These are phyloP conservation scores for Bombus confusus DNA, from an alignment of 1,140 invertebrate species.

Conservation along the genomic window DNA sequence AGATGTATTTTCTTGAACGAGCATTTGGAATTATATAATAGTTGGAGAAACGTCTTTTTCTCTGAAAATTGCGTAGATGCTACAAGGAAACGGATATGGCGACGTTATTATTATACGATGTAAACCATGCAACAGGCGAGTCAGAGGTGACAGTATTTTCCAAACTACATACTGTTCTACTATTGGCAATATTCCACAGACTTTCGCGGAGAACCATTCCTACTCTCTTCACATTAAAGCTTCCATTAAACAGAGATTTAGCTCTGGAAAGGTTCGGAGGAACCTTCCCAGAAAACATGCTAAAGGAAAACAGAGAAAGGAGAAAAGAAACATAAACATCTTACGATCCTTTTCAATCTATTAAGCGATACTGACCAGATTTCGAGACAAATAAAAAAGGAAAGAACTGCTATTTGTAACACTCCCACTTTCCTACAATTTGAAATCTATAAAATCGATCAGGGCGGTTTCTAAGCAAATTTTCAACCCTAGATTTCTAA, in stretches of 20 bases:
- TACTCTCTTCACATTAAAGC: background rate
- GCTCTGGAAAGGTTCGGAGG: background rate
- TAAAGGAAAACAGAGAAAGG: background rate
- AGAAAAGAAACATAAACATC: background rate
- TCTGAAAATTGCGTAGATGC: no score
- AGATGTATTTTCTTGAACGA: no score
- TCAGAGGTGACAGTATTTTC: background rate
- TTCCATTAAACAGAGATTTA: background rate
- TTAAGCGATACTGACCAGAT: background rate
- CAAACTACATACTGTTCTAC: background rate
- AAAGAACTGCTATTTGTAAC: background rate
- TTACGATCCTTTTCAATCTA: background rate
- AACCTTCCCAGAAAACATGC: background rate
- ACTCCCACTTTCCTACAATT: background rate
- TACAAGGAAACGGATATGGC: no score
- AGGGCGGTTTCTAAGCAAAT: no score
- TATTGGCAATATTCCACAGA: conserved; percentile 2
- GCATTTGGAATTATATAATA: no score
- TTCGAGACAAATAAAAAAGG: background rate
- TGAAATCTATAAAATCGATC: background rate
- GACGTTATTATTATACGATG: background rate
- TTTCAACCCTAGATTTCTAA: no score
- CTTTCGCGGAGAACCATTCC: background rate
- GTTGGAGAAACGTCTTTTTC: no score
- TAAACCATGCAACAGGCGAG: background rate